A percentile compares a stretch with the other conserved stretches of the same genome.
Evolutionary conservation across 2,888 invertebrate species (phyloP).

Genomic region (Brachynemurus nebulosus): DNA sequence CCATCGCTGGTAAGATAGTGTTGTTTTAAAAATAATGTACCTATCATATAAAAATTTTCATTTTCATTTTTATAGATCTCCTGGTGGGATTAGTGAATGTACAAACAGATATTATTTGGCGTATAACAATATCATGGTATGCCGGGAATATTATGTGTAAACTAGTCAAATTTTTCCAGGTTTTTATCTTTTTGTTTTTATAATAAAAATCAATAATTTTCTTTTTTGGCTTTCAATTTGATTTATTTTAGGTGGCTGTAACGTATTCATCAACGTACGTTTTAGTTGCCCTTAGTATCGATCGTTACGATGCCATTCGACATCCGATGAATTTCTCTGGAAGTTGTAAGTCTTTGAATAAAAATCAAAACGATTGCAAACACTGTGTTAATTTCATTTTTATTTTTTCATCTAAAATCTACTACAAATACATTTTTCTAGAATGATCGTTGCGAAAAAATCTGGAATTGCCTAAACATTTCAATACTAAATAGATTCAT

Average conservation of each 20-base stretch:
- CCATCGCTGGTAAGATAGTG: constrained; percentile 63
- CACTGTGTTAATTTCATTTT: no score
- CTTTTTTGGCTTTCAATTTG: constrained; percentile 2
- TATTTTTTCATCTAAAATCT: no score
- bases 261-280: constrained; percentile 87
- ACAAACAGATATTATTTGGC: constrained; percentile 74
- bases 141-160: constrained; percentile 80
- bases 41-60: no score
- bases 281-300: constrained; percentile 77
- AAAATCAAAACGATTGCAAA: no score
- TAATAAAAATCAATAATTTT: neutral
- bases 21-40: neutral
- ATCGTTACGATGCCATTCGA: constrained; percentile 84
- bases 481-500: neutral
- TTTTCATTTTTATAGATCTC: constrained; percentile 57
- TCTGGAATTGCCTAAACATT: no score
- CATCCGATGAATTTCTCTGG: constrained; percentile 89
- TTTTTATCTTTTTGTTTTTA: no score
- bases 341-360: constrained; percentile 83
- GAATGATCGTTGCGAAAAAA: no score
- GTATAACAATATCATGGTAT: constrained; percentile 72
- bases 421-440: no score
- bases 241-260: constrained; percentile 53
- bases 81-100: constrained; percentile 78
- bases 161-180: constrained; percentile 64